Percentiles rank a stretch among this genome's conserved stretches.
Evolutionary conservation across 2,797 vertebrate genomes (phyloP).

Genomic region (Menidia menidia): DNA sequence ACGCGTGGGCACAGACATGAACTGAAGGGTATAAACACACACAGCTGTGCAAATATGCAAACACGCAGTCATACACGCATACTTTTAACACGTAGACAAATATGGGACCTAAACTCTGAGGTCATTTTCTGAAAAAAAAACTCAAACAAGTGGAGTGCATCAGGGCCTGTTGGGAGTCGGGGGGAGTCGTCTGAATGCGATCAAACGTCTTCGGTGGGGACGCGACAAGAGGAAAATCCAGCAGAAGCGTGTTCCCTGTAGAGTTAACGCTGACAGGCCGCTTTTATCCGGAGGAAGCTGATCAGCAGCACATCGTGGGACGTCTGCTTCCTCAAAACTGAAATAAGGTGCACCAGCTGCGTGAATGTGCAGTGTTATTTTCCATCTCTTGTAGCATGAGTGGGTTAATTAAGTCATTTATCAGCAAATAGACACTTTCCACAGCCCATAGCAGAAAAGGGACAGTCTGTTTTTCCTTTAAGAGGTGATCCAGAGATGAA

Average conservation of each 20-base stretch:
- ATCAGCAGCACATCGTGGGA: not conserved
- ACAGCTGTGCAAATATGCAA: slow-evolving; percentile 63
- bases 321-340: not conserved
- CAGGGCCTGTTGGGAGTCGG: slow-evolving; percentile 44
- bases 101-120: slow-evolving; percentile 33
- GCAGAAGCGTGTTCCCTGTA: not conserved
- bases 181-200: slow-evolving; percentile 5
- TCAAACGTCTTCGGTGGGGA: not conserved
- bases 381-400: not conserved
- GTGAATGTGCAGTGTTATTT: not conserved
- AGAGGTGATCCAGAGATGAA: slow-evolving; percentile 10
- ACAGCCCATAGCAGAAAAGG: slow-evolving; percentile 7
- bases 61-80: slow-evolving; percentile 18
- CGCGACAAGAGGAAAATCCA: not conserved
- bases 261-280: too few species aligned
- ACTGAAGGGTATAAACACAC: slow-evolving; percentile 45
- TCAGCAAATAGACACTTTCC: slow-evolving; percentile 6
- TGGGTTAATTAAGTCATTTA: slow-evolving; percentile 3
- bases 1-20: slow-evolving; percentile 43
- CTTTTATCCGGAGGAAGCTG: not conserved
- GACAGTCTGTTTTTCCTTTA: not conserved
- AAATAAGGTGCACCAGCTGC: not conserved
- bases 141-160: slow-evolving; percentile 55
- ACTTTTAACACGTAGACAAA: slow-evolving; percentile 9
- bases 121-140: slow-evolving; percentile 65